Percentiles rank a stretch among this genome's conserved stretches.
These are phyloP conservation scores for Akabosia matsudoensis DNA, from an alignment of 1,140 invertebrate species.

Conservation along the genomic window DNA sequence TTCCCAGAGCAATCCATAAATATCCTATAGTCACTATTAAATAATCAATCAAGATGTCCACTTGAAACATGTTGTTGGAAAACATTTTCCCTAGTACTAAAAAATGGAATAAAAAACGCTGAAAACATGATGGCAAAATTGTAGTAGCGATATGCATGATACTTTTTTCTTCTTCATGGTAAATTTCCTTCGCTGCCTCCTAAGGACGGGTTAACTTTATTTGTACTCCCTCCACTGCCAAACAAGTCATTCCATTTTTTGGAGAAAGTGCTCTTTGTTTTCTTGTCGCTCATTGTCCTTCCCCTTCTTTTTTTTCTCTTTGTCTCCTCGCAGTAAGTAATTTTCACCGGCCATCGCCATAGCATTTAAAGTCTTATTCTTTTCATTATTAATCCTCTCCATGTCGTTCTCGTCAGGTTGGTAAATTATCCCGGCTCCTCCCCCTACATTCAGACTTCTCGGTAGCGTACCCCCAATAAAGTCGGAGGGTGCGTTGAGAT, in stretches of 20 bases:
- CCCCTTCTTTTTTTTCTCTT: neutral
- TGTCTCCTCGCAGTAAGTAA: neutral
- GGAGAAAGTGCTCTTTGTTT: neutral
- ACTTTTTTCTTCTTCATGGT: neutral
- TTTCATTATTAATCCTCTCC: slow-evolving; percentile 18
- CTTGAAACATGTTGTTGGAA: no score
- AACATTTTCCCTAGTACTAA: no score
- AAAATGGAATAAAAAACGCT: no score
- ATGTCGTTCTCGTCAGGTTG: neutral
- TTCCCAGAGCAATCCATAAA: no score
- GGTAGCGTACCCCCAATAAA: slow-evolving; percentile 21
- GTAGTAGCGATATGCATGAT: neutral
- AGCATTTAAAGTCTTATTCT: slow-evolving; percentile 17
- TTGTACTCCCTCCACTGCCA: neutral
- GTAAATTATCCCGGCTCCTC: neutral
- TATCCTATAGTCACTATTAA: no score
- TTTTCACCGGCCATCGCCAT: neutral
- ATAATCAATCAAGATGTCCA: no score
- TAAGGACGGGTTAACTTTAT: neutral
- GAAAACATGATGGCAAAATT: neutral
- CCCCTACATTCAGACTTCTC: neutral
- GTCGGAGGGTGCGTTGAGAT: slow-evolving; percentile 28
- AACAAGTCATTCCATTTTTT: slow-evolving; percentile 18
- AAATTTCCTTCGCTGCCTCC: neutral
- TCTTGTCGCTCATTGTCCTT: neutral